These are phyloP conservation scores for Dasypolia templi DNA, from an alignment of 2,888 invertebrate species.

Conservation along the genomic window DNA sequence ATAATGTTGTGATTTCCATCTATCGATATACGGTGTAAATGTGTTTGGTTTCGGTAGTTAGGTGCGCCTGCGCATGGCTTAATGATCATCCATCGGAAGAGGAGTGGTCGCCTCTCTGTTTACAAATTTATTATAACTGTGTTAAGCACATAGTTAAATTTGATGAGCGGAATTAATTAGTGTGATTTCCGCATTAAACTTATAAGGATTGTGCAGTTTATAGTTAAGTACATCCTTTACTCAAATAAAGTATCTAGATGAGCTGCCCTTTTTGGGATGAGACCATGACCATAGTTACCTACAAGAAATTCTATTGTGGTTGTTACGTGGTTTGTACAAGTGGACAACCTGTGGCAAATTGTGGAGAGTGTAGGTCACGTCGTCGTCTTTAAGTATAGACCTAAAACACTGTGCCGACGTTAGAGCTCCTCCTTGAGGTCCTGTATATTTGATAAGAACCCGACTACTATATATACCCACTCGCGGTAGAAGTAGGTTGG, in stretches of 20 bases:
- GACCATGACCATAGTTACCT: not conserved
- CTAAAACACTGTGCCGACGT: not conserved
- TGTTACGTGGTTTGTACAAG: not conserved
- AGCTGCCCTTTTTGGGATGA: not conserved
- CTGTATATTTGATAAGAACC: not conserved
- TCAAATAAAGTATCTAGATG: not conserved
- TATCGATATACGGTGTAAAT: slow-evolving; percentile 42
- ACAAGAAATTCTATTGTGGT: not conserved
- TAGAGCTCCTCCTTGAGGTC: not conserved
- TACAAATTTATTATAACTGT: slow-evolving; percentile 47
- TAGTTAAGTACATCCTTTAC: not conserved
- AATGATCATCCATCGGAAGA: slow-evolving; percentile 40
- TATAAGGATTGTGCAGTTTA: not conserved
- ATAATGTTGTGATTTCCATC: slow-evolving; percentile 33
- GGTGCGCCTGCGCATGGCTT: slow-evolving; percentile 41
- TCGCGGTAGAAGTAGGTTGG: not conserved
- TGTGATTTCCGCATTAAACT: not conserved
- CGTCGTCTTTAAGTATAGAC: not conserved
- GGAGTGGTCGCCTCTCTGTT: slow-evolving; percentile 38
- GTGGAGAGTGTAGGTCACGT: not conserved
- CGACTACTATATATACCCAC: too few relatives aligned
- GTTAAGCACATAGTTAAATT: slow-evolving; percentile 1
- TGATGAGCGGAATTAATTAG: not conserved
- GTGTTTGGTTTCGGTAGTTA: slow-evolving; percentile 52
- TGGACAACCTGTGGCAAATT: not conserved